Evolutionary conservation across 2,888 invertebrate species (phyloP), one percentile per base, ranked within the genome.

Genomic region (Shargacucullia verbasci): DNA sequence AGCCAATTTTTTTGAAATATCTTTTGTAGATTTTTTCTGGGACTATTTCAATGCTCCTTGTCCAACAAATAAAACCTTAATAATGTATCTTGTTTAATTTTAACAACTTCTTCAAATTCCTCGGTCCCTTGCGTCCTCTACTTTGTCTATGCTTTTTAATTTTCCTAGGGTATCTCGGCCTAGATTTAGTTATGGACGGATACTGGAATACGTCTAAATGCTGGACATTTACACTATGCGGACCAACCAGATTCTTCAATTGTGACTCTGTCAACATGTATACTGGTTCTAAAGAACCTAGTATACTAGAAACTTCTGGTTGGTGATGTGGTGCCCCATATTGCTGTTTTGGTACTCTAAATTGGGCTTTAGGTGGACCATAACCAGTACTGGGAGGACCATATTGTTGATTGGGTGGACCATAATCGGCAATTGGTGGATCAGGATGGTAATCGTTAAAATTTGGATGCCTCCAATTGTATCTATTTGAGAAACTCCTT

Each of bases 261-360:
- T 94, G 92, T 0, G 89, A 80, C 56, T 89, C 85, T 0, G 92
- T 91, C 9, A 94, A 59, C 83, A 94, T 84, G 44, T 92, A 93
- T 0, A 93, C 84, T 0, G 93, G 92, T 68, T 94, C 92, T 14
- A 87, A 63, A 0, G 77, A 64, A 20, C 70, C 67, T 4, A 79
- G 48, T 0, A 78, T 14, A 6, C 59, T 67, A 7, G 68, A 59
- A n/a, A 62, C 34, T 12, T 72, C 63, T 27, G 49, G 13, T 49
- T 65, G 15, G 53, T 49, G 44, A 56, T 45, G 33, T 0, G 49
- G 37, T 10, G 55, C 34, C 10, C 74, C 73, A 58, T 76, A 76
- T 1, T 58, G 52, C 9, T 13, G 61, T 39, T 47, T 64, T 0
- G 43, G 38, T 5, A 14, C 68, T 10, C 12, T 34, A 14, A 6